Evolutionary conservation across 2,113 vertebrate genomes (phyloP).

Genomic region (Clarias macrocephalus): DNA sequence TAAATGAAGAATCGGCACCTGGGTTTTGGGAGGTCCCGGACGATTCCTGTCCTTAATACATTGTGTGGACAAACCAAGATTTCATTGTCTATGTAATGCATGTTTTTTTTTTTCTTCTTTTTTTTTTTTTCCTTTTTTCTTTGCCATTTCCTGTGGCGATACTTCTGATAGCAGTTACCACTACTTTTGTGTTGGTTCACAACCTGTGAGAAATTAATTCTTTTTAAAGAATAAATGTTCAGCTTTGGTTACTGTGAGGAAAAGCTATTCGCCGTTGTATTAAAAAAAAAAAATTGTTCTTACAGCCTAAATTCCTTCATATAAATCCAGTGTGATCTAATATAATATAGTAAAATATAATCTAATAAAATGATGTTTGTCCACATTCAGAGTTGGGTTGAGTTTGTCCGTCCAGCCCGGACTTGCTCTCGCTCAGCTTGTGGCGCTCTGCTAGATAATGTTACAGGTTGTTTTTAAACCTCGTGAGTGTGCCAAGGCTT

Average conservation of each 20-base stretch:
- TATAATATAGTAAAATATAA: too few species aligned
- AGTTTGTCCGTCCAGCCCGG: neutral
- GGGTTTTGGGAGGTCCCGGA: too few species aligned
- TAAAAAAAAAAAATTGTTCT: too few species aligned
- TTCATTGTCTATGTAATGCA: neutral
- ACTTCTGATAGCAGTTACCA: neutral
- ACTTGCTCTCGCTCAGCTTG: conserved; percentile 61
- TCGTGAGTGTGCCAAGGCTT: conserved; percentile 6
- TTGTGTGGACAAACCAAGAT: neutral
- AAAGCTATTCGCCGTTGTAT: too few species aligned
- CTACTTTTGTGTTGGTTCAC: neutral
- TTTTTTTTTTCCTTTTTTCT: too few species aligned
- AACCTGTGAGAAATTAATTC: neutral
- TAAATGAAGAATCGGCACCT: too few species aligned
- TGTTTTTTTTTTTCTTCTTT: too few species aligned
- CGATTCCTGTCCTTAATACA: neutral
- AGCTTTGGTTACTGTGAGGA: neutral
- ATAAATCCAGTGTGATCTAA: neutral
- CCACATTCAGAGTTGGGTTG: conserved; percentile 33
- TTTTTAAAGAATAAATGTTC: too few species aligned
- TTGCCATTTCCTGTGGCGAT: neutral
- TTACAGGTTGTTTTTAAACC: conserved; percentile 59
- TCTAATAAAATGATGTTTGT: too few species aligned
- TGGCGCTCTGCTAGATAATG: conserved; percentile 58
- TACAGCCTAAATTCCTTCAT: neutral